phyloP scores from a whole-genome alignment of 2,113 vertebrate genomes.

The Sorex araneus region DNA sequence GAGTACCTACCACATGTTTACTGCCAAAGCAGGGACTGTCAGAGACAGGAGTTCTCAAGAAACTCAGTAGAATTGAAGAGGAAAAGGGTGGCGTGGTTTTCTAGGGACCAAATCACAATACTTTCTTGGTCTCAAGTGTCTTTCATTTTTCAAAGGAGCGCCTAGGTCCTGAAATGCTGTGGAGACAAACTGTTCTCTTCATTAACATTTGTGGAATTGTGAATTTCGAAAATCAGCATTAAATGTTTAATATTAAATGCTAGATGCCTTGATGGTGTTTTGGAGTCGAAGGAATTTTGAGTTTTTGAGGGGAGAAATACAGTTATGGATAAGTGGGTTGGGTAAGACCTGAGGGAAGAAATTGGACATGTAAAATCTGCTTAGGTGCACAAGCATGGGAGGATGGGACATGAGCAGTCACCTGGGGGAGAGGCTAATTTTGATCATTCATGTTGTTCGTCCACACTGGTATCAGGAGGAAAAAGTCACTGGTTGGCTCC shows the following conservation, averaged over 20 bases:
- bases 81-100: neutral
- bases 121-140: neutral
- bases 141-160: neutral
- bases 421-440: neutral
- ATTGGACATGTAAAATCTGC: neutral
- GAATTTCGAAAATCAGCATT: neutral
- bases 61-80: neutral
- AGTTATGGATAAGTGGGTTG: neutral
- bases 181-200: neutral
- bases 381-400: neutral
- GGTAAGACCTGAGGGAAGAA: neutral
- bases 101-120: neutral
- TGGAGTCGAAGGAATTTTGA: slow-evolving; percentile 15
- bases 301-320: slow-evolving; percentile 29
- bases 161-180: neutral
- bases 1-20: neutral
- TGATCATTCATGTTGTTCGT: neutral
- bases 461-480: neutral
- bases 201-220: neutral
- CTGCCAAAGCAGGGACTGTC: neutral
- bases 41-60: neutral
- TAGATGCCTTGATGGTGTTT: neutral
- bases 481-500: neutral
- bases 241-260: neutral
- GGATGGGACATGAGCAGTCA: neutral